These are phyloP conservation scores for Spea bombifrons DNA, from an alignment of 2,113 vertebrate genomes.

Conservation along the genomic window DNA sequence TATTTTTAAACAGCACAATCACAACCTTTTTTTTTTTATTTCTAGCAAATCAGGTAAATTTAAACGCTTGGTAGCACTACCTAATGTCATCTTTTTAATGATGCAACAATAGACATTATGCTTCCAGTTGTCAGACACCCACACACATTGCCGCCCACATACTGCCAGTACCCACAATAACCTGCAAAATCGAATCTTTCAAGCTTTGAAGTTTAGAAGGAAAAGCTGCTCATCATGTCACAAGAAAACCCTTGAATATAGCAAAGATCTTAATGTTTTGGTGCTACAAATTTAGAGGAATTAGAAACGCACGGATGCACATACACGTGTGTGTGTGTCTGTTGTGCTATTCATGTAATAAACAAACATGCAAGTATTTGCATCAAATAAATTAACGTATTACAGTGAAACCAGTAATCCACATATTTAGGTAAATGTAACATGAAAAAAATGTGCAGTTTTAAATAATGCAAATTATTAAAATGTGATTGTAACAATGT, in stretches of 20 bases:
- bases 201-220: constrained; percentile 38
- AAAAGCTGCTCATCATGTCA: constrained; percentile 37
- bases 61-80: constrained; percentile 33
- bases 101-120: constrained; percentile 51
- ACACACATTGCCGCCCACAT: constrained; percentile 30
- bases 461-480: too few relatives aligned
- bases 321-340: background rate
- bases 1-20: constrained; percentile 17
- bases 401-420: too few relatives aligned
- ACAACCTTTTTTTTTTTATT: constrained; percentile 11
- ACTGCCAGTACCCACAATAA: constrained; percentile 33
- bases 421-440: too few relatives aligned
- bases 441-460: too few relatives aligned
- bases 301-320: constrained; percentile 14
- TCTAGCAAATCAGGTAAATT: constrained; percentile 25
- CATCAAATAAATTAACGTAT: too few relatives aligned
- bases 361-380: too few relatives aligned
- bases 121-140: constrained; percentile 48
- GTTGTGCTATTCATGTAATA: background rate
- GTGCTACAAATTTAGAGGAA: constrained; percentile 18
- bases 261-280: constrained; percentile 32
- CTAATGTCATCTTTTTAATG: constrained; percentile 55
- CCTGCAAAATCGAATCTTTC: constrained; percentile 49
- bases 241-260: constrained; percentile 28
- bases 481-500: too few relatives aligned